Conservation (phyloP, 2,888 invertebrate species). For the Apotomis betuletana region DNA sequence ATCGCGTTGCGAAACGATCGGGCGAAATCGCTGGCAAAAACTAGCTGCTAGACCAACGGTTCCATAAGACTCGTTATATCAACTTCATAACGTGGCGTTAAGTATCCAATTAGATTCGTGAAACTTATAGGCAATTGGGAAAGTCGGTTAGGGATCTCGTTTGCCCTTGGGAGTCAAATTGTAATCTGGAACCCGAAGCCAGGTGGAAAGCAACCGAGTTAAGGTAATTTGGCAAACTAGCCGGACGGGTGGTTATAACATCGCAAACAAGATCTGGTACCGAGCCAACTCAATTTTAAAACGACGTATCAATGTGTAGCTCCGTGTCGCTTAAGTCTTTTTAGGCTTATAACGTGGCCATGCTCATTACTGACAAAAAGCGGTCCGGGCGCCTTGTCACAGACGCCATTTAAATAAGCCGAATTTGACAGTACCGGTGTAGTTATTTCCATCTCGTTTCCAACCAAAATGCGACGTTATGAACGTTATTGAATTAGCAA, state of each 20-base stretch:
- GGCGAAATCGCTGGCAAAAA: constrained; percentile 35
- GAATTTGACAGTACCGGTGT: constrained; percentile 63
- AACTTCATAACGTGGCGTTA: background rate
- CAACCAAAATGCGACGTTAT: background rate
- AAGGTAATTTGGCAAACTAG: constrained; percentile 40
- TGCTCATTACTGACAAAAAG: constrained; percentile 60
- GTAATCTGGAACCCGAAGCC: constrained; percentile 29
- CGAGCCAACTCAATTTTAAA: constrained; percentile 35
- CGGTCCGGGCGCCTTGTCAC: constrained; percentile 51
- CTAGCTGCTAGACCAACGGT: constrained; percentile 14
- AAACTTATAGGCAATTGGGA: background rate
- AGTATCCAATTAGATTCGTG: background rate
- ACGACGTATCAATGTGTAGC: constrained; percentile 2
- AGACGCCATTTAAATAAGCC: constrained; percentile 63
- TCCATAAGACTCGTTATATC: background rate
- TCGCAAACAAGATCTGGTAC: constrained; percentile 54
- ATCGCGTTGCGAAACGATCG: constrained; percentile 37
- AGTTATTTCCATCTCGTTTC: constrained; percentile 22
- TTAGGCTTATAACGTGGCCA: constrained; percentile 25
- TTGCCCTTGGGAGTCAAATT: constrained; percentile 24
- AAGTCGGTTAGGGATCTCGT: constrained; percentile 15
- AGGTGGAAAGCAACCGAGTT: constrained; percentile 37
- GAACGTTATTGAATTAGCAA: too few relatives aligned
- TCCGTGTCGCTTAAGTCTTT: constrained; percentile 9
- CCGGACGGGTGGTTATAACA: constrained; percentile 51